A percentile compares a stretch with the other conserved stretches of the same genome.
These are phyloP conservation scores for Petaurus breviceps DNA, from an alignment of 2,113 vertebrate species.

Conservation along the genomic window DNA sequence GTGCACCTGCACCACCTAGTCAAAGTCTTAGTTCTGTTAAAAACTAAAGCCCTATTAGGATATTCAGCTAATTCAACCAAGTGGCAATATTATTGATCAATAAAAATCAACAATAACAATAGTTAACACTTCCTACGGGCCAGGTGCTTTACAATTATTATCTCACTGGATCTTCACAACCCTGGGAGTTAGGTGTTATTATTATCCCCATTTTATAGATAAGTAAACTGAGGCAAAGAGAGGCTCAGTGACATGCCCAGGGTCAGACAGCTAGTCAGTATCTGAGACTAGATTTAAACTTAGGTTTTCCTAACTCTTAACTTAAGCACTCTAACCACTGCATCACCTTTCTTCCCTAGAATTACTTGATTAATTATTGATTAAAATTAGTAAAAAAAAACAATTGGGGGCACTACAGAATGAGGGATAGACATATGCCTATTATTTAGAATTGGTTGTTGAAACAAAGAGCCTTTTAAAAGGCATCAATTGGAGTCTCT, in stretches of 20 bases:
- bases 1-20: no score
- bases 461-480: background rate
- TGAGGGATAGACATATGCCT: no score
- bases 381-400: no score
- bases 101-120: background rate
- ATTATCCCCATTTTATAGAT: background rate
- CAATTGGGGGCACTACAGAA: background rate
- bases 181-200: background rate
- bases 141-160: background rate
- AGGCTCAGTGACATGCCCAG: background rate
- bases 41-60: background rate
- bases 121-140: no score
- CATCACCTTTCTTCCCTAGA: no score
- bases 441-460: background rate
- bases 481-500: background rate
- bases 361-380: no score
- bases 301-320: background rate
- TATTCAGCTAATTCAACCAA: background rate
- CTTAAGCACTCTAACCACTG: background rate
- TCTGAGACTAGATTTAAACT: background rate
- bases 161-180: background rate
- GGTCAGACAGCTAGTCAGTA: background rate
- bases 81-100: background rate
- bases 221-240: background rate
- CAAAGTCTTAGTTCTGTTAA: background rate